Percentiles rank a stretch among this genome's conserved stretches.
Evolutionary conservation across 2,888 invertebrate species (phyloP).

Genomic region (Antheraea yamamai): DNA sequence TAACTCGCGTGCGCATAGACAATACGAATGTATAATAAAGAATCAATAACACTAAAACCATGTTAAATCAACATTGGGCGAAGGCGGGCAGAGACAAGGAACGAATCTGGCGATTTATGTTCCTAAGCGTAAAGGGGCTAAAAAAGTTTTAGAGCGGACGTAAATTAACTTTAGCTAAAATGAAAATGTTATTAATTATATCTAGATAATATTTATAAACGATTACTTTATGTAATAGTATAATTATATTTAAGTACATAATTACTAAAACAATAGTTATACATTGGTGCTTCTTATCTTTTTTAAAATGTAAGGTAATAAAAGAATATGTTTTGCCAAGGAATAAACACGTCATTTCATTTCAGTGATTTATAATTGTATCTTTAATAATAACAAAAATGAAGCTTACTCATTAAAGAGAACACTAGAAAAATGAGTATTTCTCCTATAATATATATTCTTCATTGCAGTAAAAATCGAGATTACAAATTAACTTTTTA

Average conservation of each 20-base stretch:
- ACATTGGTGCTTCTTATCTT: too few species aligned
- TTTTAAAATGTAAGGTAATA: too few species aligned
- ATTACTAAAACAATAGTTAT: too few species aligned
- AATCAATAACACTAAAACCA: slow-evolving; percentile 82
- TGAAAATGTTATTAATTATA: not conserved
- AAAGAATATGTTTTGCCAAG: too few species aligned
- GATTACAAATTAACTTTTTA: not conserved
- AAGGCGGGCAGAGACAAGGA: slow-evolving; percentile 76
- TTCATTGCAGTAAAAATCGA: not conserved
- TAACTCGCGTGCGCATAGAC: slow-evolving; percentile 75
- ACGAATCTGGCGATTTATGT: slow-evolving; percentile 79
- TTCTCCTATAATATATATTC: not conserved
- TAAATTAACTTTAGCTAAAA: not conserved
- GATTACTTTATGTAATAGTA: too few species aligned
- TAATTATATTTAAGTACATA: too few species aligned
- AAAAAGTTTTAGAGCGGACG: slow-evolving; percentile 51
- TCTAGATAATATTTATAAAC: too few species aligned
- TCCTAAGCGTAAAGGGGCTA: slow-evolving; percentile 56
- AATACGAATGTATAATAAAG: slow-evolving; percentile 78
- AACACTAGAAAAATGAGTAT: not conserved
- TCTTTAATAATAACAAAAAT: not conserved
- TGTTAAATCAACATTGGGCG: slow-evolving; percentile 82
- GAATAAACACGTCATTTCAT: too few species aligned
- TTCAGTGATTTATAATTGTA: too few species aligned
- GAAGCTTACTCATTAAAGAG: not conserved